Evolutionary conservation across 1,140 invertebrate species (phyloP).

Genomic region (Orussus abietinus): DNA sequence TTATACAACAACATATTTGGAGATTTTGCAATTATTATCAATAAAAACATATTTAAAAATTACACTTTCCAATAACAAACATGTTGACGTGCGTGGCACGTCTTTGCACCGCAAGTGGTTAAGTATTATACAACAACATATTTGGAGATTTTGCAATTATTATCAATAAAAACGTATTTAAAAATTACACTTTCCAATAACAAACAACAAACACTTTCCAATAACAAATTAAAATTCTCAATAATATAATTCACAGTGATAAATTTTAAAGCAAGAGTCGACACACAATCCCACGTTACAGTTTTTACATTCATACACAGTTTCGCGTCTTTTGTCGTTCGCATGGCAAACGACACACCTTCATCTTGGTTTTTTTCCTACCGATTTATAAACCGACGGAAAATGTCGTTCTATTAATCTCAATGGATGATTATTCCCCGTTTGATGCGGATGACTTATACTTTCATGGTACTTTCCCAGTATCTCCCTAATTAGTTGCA

Average conservation of each 20-base stretch:
- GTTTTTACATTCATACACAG: not conserved
- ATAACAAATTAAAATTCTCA: not conserved
- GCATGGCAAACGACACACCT: not conserved
- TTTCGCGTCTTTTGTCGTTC: not conserved
- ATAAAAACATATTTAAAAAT: not conserved
- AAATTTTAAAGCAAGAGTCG: not conserved
- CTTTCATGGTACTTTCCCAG: not conserved
- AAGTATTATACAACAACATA: too few relatives aligned
- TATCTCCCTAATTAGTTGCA: constrained; percentile 1
- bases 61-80: not conserved
- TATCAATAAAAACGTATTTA: too few relatives aligned
- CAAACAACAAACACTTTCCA: too few relatives aligned
- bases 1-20: too few relatives aligned
- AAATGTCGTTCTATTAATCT: constrained; percentile 1
- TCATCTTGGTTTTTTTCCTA: constrained; percentile 1
- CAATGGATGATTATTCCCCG: not conserved
- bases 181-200: too few relatives aligned
- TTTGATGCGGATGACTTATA: not conserved
- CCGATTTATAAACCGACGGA: not conserved
- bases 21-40: too few relatives aligned
- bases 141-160: too few relatives aligned
- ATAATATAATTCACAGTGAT: constrained; percentile 3
- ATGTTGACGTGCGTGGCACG: too few relatives aligned
- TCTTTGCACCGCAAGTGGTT: too few relatives aligned
- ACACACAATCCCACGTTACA: constrained; percentile 1